Percentiles rank a stretch among this genome's conserved stretches.
phyloP scores from a whole-genome alignment of 2,888 invertebrate genomes.

The Platypus cylindrus region DNA sequence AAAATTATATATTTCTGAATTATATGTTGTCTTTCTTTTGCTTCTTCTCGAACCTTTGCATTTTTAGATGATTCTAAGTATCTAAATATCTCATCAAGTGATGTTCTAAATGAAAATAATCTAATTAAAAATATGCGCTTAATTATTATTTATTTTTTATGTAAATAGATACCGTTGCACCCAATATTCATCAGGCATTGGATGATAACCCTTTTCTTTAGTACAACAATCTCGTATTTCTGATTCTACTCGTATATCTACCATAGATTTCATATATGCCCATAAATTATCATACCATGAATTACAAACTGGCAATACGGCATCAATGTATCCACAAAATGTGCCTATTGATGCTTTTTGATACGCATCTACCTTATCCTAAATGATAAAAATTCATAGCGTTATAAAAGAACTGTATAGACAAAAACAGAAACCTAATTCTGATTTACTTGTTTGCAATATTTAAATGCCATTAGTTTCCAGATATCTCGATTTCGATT shows the following conservation, averaged over 20 bases:
- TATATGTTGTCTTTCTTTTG: conserved; percentile 54
- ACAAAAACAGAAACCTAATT: too few species aligned
- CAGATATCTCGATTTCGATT: conserved; percentile 71
- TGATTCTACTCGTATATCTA: conserved; percentile 75
- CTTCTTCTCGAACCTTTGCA: conserved; percentile 42
- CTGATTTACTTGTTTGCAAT: conserved; percentile 27
- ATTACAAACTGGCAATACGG: conserved; percentile 62
- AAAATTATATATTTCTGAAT: conserved; percentile 80
- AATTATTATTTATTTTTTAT: conserved; percentile 5
- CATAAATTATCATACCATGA: conserved; percentile 86
- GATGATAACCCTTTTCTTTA: conserved; percentile 40
- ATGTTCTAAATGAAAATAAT: conserved; percentile 38
- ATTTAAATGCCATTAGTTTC: conserved; percentile 59
- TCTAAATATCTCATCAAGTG: conserved; percentile 54
- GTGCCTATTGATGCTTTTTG: conserved; percentile 61
- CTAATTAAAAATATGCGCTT: background rate
- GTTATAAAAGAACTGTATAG: too few species aligned
- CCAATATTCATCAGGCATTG: conserved; percentile 57
- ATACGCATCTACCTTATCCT: conserved; percentile 43
- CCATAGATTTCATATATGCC: conserved; percentile 71
- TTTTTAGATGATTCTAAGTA: conserved; percentile 51
- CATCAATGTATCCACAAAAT: conserved; percentile 70
- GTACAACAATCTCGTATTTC: conserved; percentile 47
- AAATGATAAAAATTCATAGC: conserved; percentile 11
- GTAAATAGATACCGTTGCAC: conserved; percentile 42